Percentiles rank a stretch among this genome's conserved stretches.
These are phyloP conservation scores for Ophioninae sp. DNA, from an alignment of 2,888 invertebrate genomes.

Conservation along the genomic window DNA sequence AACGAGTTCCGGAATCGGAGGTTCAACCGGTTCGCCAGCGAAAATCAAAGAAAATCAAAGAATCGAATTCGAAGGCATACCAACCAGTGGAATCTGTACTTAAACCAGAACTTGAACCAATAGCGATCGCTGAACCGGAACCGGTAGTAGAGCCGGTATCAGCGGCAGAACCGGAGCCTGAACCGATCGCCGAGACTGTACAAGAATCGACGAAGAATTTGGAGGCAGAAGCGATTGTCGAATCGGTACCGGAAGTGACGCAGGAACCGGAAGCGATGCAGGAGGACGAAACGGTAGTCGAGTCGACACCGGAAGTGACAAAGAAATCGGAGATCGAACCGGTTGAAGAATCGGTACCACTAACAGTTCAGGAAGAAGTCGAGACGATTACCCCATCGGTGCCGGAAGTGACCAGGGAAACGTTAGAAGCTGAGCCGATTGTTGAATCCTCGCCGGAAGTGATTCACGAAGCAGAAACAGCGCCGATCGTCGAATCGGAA, in stretches of 20 bases:
- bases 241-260: slow-evolving; percentile 41
- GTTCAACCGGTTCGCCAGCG: slow-evolving; percentile 35
- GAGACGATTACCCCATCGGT: slow-evolving; percentile 61
- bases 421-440: slow-evolving; percentile 53
- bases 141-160: slow-evolving; percentile 36
- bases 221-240: slow-evolving; percentile 26
- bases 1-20: slow-evolving; percentile 57
- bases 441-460: slow-evolving; percentile 53
- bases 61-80: slow-evolving; percentile 40
- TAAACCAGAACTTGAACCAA: neutral
- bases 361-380: slow-evolving; percentile 55
- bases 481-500: slow-evolving; percentile 42
- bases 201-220: slow-evolving; percentile 27
- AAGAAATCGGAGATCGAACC: slow-evolving; percentile 26
- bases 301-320: slow-evolving; percentile 40
- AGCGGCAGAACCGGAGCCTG: slow-evolving; percentile 50
- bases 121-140: slow-evolving; percentile 48
- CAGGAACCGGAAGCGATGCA: slow-evolving; percentile 49
- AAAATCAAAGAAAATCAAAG: slow-evolving; percentile 45
- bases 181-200: slow-evolving; percentile 51
- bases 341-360: slow-evolving; percentile 26
- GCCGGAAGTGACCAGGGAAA: slow-evolving; percentile 56
- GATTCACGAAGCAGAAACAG: slow-evolving; percentile 32
- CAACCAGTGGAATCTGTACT: slow-evolving; percentile 50
- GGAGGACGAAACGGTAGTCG: slow-evolving; percentile 21